Evolutionary conservation across 1,140 invertebrate genomes (phyloP).

Genomic region (Pachyrhynchus sulphureomaculatus): DNA sequence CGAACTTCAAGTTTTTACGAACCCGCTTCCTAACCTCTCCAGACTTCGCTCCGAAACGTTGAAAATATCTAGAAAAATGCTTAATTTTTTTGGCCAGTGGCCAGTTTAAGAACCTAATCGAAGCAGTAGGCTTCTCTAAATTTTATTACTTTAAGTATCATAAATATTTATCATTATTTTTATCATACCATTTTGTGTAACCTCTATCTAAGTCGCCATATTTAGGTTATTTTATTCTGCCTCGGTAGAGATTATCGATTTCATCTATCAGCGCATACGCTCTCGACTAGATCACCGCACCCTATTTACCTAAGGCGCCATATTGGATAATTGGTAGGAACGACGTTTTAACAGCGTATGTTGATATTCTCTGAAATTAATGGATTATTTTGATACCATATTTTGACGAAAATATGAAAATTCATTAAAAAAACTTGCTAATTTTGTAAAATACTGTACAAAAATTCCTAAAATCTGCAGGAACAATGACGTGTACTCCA

Average conservation of each 20-base stretch:
- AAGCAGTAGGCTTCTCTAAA: slow-evolving; percentile 9
- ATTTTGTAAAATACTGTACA: neutral
- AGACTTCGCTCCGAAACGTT: neutral
- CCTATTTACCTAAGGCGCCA: slow-evolving; percentile 1
- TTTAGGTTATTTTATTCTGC: slow-evolving; percentile 6
- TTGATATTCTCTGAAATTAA: no score
- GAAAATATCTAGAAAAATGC: neutral
- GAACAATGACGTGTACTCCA: neutral
- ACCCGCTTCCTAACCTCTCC: slow-evolving; percentile 3
- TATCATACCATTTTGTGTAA: slow-evolving; percentile 3
- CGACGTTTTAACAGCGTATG: no score
- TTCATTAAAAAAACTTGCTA: neutral
- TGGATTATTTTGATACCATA: no score
- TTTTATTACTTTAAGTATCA: slow-evolving; percentile 1
- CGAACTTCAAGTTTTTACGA: slow-evolving; percentile 1
- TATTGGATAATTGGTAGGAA: neutral
- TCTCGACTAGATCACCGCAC: neutral
- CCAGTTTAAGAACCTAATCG: slow-evolving; percentile 11
- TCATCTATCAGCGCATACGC: slow-evolving; percentile 9
- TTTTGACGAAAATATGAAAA: no score
- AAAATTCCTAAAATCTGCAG: no score
- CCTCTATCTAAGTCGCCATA: slow-evolving; percentile 2
- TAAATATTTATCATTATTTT: slow-evolving; percentile 5
- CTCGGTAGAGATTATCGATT: slow-evolving; percentile 10
- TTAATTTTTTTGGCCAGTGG: neutral